Evolutionary conservation across 2,113 vertebrate species (phyloP).

Genomic region (Paradoxurus hermaphroditus): DNA sequence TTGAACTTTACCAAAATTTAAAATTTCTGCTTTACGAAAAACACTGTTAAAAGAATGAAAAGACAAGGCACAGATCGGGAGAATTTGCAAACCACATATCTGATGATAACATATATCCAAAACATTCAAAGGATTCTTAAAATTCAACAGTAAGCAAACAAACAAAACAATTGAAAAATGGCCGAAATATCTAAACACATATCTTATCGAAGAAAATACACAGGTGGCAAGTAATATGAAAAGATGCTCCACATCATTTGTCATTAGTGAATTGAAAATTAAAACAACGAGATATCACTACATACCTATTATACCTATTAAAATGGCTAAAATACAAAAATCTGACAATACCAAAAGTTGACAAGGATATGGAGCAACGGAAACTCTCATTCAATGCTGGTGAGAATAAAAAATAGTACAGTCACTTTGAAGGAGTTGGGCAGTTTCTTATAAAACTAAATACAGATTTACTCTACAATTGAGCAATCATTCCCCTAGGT

Average conservation of each 20-base stretch:
- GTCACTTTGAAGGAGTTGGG: not conserved
- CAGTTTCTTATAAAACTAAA: not conserved
- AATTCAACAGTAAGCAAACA: not conserved
- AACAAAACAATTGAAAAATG: not conserved
- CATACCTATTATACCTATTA: not conserved
- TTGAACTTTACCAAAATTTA: not conserved
- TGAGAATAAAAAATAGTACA: not conserved
- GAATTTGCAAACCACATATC: not conserved
- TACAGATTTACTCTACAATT: not conserved
- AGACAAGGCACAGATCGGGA: not conserved
- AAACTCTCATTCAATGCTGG: not conserved
- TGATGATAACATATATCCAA: not conserved
- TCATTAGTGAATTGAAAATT: not conserved
- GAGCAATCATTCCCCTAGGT: not conserved
- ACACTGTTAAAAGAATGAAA: not conserved
- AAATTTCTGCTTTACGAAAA: not conserved
- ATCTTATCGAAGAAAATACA: not conserved
- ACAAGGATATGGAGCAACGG: not conserved
- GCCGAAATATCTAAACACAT: not conserved
- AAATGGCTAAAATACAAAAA: conserved; percentile 3
- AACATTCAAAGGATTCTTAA: not conserved
- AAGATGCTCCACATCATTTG: not conserved
- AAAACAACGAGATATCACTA: not conserved
- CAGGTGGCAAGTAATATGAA: not conserved
- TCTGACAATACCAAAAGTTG: not conserved